Base-by-base conservation (phyloP, 2,797 vertebrate species). In the Delichon dasypus region DNA sequence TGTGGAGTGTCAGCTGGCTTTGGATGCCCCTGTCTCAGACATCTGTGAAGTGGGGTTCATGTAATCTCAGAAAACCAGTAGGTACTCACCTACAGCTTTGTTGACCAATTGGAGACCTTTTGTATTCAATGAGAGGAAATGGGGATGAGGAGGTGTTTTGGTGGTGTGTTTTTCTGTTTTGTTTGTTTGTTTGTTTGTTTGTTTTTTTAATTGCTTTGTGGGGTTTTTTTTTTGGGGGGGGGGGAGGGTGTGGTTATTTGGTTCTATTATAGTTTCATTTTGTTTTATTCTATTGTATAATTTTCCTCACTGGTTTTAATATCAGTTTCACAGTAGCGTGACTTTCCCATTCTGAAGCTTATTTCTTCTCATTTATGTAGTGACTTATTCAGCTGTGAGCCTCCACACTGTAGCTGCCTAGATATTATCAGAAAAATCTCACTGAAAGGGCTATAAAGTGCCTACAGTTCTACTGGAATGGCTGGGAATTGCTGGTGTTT, bases 191-290 rank as follows among this genome's bases (percentile, higher is more conserved):
- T 38, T 10, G n/a, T 38, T 38, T 10, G 36, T 38, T 38, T 38
- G n/a, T n/a, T n/a, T n/a, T n/a, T n/a, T n/a, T 38, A 38, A 12
- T 38, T 38, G 38, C 38, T 38, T 38, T 38, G 13, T n/a, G n/a
- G 38, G 38, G 20, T 4, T n/a, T 20, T 14, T 51, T 25, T 16
- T 45, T 38, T 42, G 40, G 40, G 40, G 16, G 10, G 3, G 15
- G 11, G n/a, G n/a, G n/a, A 2, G 12, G 13, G 34, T 4, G 12
- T 38, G 1, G 3, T 2, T 34, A 9, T 55, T 64, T 42, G 7
- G 7, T 45, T 64, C 16, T 50, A 9, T 48, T 78, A 14, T 42
- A 62, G 8, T 22, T 65, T 47, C 3, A 4, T 47, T 79, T 38
- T 5, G 0, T 60, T 77, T 51, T 45, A 45, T n/a, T 27, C 17